Evolutionary conservation across 2,113 vertebrate genomes (phyloP).

Genomic region (Pygoscelis antarcticus): DNA sequence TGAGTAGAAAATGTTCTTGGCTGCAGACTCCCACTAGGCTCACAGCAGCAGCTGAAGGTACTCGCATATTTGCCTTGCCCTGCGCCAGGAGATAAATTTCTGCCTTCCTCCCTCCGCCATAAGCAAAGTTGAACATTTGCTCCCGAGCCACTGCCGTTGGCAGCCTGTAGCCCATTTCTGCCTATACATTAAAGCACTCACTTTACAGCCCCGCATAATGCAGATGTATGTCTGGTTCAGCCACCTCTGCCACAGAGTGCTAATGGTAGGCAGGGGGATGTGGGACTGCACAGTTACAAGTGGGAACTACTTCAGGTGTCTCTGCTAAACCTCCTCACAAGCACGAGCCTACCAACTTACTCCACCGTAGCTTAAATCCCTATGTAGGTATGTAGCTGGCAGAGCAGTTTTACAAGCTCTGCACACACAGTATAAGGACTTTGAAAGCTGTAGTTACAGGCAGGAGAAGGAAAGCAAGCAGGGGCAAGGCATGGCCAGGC

Average conservation of each 20-base stretch:
- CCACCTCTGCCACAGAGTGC: background rate
- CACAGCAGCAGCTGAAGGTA: background rate
- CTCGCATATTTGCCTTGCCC: rapidly evolving
- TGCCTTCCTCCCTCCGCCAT: background rate
- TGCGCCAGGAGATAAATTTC: background rate
- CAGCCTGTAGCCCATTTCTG: background rate
- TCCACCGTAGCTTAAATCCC: background rate
- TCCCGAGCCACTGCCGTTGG: background rate
- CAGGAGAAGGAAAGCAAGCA: background rate
- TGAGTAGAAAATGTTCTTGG: background rate
- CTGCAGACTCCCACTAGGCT: background rate
- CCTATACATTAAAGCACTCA: background rate
- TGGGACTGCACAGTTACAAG: background rate
- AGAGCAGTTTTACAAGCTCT: background rate
- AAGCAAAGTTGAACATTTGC: background rate
- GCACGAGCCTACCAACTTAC: background rate
- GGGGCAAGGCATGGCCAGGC: background rate
- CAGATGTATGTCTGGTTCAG: background rate
- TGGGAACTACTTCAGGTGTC: background rate
- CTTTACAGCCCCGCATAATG: background rate
- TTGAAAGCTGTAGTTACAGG: background rate
- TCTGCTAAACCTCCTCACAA: background rate
- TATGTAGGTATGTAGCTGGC: rapidly evolving
- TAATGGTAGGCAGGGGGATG: rapidly evolving
- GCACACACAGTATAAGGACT: background rate